Base-by-base conservation (phyloP, 1,140 invertebrate species). In the Scylla paramamosain region DNA sequence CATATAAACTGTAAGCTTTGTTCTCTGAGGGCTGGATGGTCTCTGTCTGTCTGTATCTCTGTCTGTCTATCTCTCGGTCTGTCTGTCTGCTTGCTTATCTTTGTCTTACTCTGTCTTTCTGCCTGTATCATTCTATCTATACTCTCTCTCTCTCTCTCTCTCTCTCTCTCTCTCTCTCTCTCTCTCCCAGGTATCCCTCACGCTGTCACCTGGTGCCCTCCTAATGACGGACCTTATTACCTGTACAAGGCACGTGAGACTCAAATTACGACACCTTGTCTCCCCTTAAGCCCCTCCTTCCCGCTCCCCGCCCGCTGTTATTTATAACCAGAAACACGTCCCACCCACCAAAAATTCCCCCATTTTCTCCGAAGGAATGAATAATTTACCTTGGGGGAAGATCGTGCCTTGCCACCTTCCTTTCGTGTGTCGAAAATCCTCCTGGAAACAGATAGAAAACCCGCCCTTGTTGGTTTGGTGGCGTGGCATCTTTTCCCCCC, bases 331-430 rank as follows among this genome's bases (percentile, higher is more conserved):
- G 46, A 28, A 93, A 93, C 92, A 86, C 92, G 84, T 93, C 83
- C 92, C 77, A 82, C 93, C 93, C 48, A 94, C 84, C 93, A 94
- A 94, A 89, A 52, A 89, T 88, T 90, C 93, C 89, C 84, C 84
- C 87, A 94, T 94, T 90, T 94, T 94, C 93, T 94, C 93, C 86
- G 52, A 94, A 94, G 87, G 93, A 88, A 94, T 94, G 93, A 94
- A 90, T 90, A 94, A 94, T 94, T 94, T 94, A 94, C 93, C 14
- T 10, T 20, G 82, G 29, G 31, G 59, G 86, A 67, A 29, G 84
- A 94, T 77, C 87, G 39, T 28, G 93, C 93, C 29, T 77, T 10
- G 32, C 84, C 77, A 67, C 52, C 10, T 29, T 32, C 32, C 7
- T 29, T n/a, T 20, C 67, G 77, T 31, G 48, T 25, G 84, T 89